phyloP scores from a whole-genome alignment of 2,797 vertebrate genomes.

The Ptychobarbus kaznakovi region DNA sequence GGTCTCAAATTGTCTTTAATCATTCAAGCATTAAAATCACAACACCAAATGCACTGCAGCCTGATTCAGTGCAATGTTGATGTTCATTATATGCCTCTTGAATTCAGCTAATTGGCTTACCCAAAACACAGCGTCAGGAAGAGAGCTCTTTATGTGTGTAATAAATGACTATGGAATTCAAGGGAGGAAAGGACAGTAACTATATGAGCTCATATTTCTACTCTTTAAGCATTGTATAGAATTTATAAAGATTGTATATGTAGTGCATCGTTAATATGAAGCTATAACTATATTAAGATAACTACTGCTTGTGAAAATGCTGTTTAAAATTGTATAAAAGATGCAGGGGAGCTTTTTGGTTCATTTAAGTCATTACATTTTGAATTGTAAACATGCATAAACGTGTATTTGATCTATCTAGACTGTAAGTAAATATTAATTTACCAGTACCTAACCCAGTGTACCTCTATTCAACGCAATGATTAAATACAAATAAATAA shows the following conservation, averaged over 20 bases:
- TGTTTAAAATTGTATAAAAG: conserved; percentile 41
- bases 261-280: conserved; percentile 17
- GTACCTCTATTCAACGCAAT: not conserved
- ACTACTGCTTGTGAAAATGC: conserved; percentile 25
- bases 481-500: not conserved
- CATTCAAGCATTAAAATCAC: conserved; percentile 53
- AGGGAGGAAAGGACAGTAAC: conserved; percentile 17
- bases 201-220: conserved; percentile 13
- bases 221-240: conserved; percentile 9
- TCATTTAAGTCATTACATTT: conserved; percentile 14
- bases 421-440: not conserved
- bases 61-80: conserved; percentile 35
- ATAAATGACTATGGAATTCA: conserved; percentile 32
- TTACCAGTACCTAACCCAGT: not conserved
- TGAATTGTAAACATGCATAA: conserved; percentile 10
- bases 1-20: conserved; percentile 34
- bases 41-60: conserved; percentile 34
- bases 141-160: conserved; percentile 23
- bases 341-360: conserved; percentile 61
- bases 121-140: conserved; percentile 36
- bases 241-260: conserved; percentile 19
- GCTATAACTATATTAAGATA: not conserved
- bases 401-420: not conserved
- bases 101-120: conserved; percentile 52
- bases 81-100: conserved; percentile 40